phyloP scores from a whole-genome alignment of 2,797 vertebrate species.

The Rhabdophis nuchalis region DNA sequence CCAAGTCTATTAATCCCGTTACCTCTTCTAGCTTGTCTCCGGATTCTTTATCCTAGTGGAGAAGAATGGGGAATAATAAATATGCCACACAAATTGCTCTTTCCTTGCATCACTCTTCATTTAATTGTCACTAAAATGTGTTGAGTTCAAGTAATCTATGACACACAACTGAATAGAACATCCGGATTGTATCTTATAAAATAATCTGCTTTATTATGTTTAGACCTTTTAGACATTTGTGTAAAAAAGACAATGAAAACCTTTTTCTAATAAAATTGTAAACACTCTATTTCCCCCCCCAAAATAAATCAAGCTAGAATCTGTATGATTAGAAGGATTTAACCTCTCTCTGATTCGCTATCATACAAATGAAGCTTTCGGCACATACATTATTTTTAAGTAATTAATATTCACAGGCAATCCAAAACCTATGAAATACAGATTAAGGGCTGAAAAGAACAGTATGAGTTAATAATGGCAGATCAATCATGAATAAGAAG shows the following conservation, averaged over 20 bases:
- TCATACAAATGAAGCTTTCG: not conserved
- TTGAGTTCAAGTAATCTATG: not conserved
- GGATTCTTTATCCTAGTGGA: slow-evolving; percentile 66
- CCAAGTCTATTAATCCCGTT: not conserved
- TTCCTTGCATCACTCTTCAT: not conserved
- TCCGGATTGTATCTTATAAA: not conserved
- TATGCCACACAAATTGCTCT: not conserved
- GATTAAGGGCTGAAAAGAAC: not conserved
- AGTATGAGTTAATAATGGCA: not conserved
- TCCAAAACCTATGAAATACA: not conserved
- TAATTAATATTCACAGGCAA: not conserved
- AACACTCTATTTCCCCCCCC: not conserved
- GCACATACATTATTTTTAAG: not conserved
- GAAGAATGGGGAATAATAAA: slow-evolving; percentile 39
- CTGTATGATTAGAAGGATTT: too few relatives aligned
- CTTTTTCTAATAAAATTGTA: not conserved
- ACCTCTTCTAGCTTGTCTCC: slow-evolving; percentile 72
- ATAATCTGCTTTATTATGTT: not conserved
- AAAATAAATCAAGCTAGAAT: not conserved
- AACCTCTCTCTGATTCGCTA: too few relatives aligned
- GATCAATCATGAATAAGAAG: not conserved
- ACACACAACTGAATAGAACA: not conserved
- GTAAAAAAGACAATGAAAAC: not conserved
- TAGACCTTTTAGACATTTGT: not conserved
- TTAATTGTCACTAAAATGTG: not conserved